Conservation (phyloP, 2,113 vertebrate species). For the Myotis davidii region DNA sequence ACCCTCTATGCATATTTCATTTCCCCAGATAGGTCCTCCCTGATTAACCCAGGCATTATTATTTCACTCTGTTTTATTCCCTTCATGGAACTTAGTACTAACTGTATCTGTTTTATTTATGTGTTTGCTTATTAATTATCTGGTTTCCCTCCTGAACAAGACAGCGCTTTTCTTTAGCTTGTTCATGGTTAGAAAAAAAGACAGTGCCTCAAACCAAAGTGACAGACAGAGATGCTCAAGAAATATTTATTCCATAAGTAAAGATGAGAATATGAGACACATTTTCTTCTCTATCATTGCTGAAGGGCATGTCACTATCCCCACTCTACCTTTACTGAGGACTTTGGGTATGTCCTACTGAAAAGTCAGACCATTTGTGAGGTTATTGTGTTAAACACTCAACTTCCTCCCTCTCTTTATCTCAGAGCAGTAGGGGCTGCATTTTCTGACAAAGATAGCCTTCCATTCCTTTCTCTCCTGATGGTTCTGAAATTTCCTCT, state of each 20-base stretch:
- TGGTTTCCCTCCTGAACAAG: neutral
- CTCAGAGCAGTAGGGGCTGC: conserved; percentile 12
- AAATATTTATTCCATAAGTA: neutral
- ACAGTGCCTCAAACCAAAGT: neutral
- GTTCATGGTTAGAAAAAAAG: neutral
- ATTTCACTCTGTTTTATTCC: neutral
- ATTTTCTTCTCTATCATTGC: neutral
- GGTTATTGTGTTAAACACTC: conserved; percentile 60
- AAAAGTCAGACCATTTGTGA: neutral
- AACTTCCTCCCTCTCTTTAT: conserved; percentile 41
- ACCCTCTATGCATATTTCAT: neutral
- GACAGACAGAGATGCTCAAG: neutral
- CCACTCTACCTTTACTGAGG: neutral
- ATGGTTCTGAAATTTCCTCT: conserved; percentile 62
- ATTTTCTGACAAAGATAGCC: neutral
- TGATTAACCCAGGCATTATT: neutral
- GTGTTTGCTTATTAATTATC: neutral
- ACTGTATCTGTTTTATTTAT: neutral
- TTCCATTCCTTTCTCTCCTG: conserved; percentile 52
- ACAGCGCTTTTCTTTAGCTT: neutral
- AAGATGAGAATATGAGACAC: neutral
- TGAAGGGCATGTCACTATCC: neutral
- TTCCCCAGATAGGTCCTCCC: neutral
- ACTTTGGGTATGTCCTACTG: neutral
- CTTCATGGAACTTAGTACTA: neutral